These are phyloP conservation scores for Aptenodytes forsteri DNA, from an alignment of 2,113 vertebrate genomes.

Conservation along the genomic window DNA sequence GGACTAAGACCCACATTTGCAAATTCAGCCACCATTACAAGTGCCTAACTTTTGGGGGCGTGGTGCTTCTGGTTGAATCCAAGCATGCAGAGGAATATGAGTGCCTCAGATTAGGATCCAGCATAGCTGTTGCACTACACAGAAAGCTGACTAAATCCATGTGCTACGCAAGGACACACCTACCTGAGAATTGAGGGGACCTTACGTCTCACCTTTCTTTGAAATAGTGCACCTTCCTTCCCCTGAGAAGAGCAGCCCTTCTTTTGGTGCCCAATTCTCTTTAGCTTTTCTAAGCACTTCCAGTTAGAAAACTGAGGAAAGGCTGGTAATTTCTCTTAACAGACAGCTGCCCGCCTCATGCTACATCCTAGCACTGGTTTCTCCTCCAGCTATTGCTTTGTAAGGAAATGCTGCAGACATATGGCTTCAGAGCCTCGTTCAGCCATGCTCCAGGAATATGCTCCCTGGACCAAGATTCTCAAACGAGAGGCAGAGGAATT, in stretches of 20 bases:
- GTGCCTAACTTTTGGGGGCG: neutral
- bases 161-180: neutral
- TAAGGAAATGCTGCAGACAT: neutral
- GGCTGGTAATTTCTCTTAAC: neutral
- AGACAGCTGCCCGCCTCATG: neutral
- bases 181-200: neutral
- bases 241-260: neutral
- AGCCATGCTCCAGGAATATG: fast-evolving
- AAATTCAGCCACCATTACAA: neutral
- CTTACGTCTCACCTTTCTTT: fast-evolving
- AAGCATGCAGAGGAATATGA: neutral
- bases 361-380: neutral
- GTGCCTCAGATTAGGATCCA: neutral
- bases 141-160: neutral
- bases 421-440: neutral
- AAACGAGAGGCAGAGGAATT: neutral
- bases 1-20: neutral
- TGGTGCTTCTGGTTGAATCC: neutral
- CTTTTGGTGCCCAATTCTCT: neutral
- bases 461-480: neutral
- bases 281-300: neutral
- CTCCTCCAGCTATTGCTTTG: neutral
- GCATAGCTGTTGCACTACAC: neutral
- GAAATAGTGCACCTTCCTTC: neutral
- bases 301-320: neutral